These are phyloP conservation scores for Phaenicophaeus curvirostris DNA, from an alignment of 2,797 vertebrate species.

Conservation along the genomic window DNA sequence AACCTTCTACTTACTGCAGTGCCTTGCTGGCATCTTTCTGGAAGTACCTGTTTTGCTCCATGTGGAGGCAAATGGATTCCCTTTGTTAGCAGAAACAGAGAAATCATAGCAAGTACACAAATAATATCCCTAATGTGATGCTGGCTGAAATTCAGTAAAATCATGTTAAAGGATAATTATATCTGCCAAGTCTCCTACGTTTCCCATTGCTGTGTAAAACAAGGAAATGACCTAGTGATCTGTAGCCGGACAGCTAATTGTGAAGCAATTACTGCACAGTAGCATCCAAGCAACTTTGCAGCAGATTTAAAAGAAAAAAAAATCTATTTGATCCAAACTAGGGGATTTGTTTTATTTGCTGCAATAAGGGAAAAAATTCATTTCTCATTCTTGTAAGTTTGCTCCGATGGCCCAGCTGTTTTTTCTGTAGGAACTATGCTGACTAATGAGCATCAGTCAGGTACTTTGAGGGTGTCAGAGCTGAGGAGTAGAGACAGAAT, in stretches of 20 bases:
- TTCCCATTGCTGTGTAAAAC: not conserved
- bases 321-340: not conserved
- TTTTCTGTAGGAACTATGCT: not conserved
- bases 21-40: conserved; percentile 14
- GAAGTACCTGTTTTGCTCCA: not conserved
- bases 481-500: not conserved
- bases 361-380: not conserved
- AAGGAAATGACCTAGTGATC: not conserved
- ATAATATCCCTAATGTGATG: not conserved
- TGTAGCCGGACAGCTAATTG: not conserved
- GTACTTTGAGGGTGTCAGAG: not conserved
- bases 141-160: conserved; percentile 17
- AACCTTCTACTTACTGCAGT: conserved; percentile 33
- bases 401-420: not conserved
- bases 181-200: not conserved
- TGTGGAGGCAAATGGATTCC: not conserved
- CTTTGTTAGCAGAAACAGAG: conserved; percentile 28
- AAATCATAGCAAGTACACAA: conserved; percentile 17
- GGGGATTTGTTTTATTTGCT: not conserved
- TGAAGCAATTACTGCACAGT: not conserved
- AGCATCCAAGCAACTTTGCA: not conserved
- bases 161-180: not conserved
- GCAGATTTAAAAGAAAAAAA: not conserved
- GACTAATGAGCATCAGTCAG: not conserved
- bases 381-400: not conserved